Conservation (phyloP, 2,113 vertebrate genomes). For the Oreocharis arfaki region DNA sequence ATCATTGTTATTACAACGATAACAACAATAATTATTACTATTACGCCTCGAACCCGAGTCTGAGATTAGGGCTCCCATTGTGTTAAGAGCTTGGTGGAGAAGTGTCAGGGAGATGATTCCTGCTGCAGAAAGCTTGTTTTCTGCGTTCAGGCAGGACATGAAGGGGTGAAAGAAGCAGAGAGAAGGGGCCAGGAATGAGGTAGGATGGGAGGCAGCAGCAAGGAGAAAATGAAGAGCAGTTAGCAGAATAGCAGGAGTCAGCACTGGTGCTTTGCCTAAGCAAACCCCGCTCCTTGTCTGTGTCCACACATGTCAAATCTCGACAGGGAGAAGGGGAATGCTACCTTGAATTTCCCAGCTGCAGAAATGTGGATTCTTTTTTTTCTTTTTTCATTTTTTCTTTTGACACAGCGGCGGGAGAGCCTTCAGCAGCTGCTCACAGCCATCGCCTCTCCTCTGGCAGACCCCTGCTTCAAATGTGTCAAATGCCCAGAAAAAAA, state of each 20-base stretch:
- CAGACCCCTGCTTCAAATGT: background rate
- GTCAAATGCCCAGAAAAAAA: background rate
- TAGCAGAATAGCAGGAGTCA: constrained; percentile 53
- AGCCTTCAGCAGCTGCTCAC: background rate
- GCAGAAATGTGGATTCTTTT: background rate
- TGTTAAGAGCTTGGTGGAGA: background rate
- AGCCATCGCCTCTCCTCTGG: background rate
- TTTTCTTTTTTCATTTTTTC: background rate
- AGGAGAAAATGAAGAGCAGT: constrained; percentile 21
- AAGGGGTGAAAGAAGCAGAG: background rate
- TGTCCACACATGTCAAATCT: constrained; percentile 60
- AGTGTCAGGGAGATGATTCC: background rate
- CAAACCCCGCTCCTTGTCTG: constrained; percentile 34
- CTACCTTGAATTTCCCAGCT: constrained; percentile 5
- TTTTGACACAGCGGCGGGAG: background rate
- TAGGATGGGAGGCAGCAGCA: constrained; percentile 3
- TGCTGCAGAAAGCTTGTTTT: background rate
- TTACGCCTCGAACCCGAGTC: background rate
- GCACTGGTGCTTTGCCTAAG: constrained; percentile 53
- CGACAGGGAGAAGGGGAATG: constrained; percentile 9
- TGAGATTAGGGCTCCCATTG: constrained; percentile 31
- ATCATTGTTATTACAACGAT: constrained; percentile 45
- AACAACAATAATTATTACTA: constrained; percentile 39
- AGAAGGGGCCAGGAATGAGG: constrained; percentile 52
- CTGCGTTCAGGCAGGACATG: background rate